A percentile compares a stretch with the other conserved stretches of the same genome.
phyloP scores from a whole-genome alignment of 2,113 vertebrate species.

The Xyrauchen texanus region DNA sequence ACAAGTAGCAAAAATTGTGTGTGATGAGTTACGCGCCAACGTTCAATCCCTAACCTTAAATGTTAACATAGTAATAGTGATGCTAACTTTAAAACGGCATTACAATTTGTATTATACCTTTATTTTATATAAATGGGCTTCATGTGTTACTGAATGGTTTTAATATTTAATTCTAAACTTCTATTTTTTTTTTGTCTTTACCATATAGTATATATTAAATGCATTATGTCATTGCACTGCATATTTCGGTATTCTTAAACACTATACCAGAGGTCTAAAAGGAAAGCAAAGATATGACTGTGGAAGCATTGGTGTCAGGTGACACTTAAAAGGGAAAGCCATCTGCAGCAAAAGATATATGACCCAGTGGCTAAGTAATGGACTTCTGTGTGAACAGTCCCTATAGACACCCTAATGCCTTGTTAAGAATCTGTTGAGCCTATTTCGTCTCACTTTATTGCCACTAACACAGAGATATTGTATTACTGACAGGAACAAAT shows the following conservation, averaged over 20 bases:
- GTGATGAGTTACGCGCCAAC: too few species aligned
- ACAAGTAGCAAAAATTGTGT: too few species aligned
- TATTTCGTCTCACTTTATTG: conserved; percentile 62
- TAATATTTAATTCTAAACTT: too few species aligned
- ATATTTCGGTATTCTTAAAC: conserved; percentile 24
- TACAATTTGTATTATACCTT: too few species aligned
- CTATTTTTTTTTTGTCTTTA: background rate
- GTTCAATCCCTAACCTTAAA: too few species aligned
- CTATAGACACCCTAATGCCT: conserved; percentile 52
- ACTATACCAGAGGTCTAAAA: conserved; percentile 42
- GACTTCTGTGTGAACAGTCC: conserved; percentile 62
- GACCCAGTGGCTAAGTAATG: conserved; percentile 67
- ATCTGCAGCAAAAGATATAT: conserved; percentile 63
- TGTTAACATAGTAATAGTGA: too few species aligned
- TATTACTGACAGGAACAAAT: conserved; percentile 62
- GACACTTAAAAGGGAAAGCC: conserved; percentile 64
- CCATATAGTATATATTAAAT: background rate
- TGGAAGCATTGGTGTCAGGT: conserved; percentile 59
- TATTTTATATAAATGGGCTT: too few species aligned
- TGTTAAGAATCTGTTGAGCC: conserved; percentile 67
- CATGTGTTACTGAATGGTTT: too few species aligned
- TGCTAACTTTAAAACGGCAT: too few species aligned
- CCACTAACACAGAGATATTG: conserved; percentile 63
- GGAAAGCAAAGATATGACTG: conserved; percentile 48
- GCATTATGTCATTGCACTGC: conserved; percentile 13